Base-by-base conservation (phyloP, 2,113 vertebrate genomes). In the Leptocoma aspasia region DNA sequence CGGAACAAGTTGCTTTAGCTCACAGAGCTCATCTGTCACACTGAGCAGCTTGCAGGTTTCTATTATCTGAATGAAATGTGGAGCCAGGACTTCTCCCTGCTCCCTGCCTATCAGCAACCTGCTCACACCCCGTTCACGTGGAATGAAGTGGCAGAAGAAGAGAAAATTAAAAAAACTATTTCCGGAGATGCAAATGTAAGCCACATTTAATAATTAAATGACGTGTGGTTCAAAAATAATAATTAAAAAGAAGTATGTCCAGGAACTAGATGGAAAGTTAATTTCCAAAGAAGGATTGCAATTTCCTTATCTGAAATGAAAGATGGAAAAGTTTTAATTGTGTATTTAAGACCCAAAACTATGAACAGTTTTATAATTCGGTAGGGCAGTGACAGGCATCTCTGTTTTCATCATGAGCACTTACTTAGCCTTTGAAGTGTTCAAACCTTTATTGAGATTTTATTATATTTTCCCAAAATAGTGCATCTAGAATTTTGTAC, bases 11-110 rank as follows among this genome's bases (percentile, higher is more conserved):
- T 96, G 89, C 95, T 96, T 97, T 63, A 95, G 96, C 86, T 93
- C 85, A 56, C 87, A 53, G 77, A 89, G 90, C 94, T 98, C 97
- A 95, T 97, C 96, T 97, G 98, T 98, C 97, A 98, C 81, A 90
- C 28, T 76, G 89, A 97, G 95, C 95, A 96, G 95, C 92, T 97
- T 94, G 94, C 95, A 95, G 94, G 93, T 96, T 97, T 97, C 96
- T 97, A 52, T 94, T 97, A 96, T 93, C 85, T 94, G 96, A 97
- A 91, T 95, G 96, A 97, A 97, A 96, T 86, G 82, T 86, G 87
- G 80, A 94, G 91, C 61, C 35, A 96, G 65, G 70, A 11, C 85
- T 82, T 80, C 61, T 82, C 72, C 92, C 61, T 6, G 2, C 59
- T 83, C 31, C 41, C 73, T 68, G 86, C 88, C 77, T 82, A 89